phyloP scores from a whole-genome alignment of 92 coral and sea anemone genomes.

The Anthopleura xanthogrammica region DNA sequence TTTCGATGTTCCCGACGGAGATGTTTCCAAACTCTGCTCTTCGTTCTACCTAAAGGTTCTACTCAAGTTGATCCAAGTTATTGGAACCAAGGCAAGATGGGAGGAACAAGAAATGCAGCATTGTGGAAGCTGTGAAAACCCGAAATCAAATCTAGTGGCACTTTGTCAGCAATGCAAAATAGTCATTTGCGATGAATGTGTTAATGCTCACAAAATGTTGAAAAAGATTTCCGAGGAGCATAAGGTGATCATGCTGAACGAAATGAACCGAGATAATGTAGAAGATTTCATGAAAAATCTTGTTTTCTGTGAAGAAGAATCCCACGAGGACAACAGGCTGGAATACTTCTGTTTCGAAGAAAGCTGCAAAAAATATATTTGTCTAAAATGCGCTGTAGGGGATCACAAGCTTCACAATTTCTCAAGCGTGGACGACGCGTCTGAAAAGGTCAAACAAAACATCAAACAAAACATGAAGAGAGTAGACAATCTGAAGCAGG shows the following conservation, averaged over 20 bases:
- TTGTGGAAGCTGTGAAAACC: neutral
- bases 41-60: constrained; percentile 1
- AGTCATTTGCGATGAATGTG: constrained; percentile 12
- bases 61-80: neutral
- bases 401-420: neutral
- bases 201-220: constrained; percentile 10
- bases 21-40: neutral
- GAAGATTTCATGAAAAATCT: neutral
- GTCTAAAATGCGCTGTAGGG: neutral
- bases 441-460: constrained; percentile 1
- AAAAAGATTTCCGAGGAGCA: neutral
- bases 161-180: constrained; percentile 3
- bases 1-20: neutral
- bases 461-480: neutral
- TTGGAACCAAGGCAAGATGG: neutral
- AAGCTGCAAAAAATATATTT: neutral
- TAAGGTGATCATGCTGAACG: neutral
- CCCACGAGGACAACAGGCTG: constrained; percentile 10
- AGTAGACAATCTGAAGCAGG: neutral
- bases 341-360: neutral
- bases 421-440: neutral
- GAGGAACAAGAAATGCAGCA: neutral
- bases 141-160: neutral
- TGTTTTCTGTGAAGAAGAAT: constrained; percentile 1
- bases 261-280: neutral